Evolutionary conservation across 2,113 vertebrate species (phyloP).

Genomic region (Engraulis encrasicolus): DNA sequence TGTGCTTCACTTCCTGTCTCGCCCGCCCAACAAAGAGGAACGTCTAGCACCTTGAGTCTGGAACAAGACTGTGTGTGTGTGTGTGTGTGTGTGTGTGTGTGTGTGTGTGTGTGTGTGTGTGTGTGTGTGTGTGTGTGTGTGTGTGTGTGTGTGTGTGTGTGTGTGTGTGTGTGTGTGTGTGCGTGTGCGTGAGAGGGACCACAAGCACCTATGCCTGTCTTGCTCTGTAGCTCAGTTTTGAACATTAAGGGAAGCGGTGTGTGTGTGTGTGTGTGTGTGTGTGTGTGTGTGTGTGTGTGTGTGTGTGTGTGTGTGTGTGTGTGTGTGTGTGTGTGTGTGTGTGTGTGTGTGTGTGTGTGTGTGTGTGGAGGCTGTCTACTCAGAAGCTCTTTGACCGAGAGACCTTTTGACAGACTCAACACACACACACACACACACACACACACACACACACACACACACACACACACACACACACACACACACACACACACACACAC

Average conservation of each 20-base stretch:
- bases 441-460: too few species aligned
- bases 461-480: too few species aligned
- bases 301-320: background rate
- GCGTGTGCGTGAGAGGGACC: background rate
- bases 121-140: background rate
- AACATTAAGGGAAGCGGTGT: background rate
- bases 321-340: background rate
- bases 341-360: background rate
- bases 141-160: background rate
- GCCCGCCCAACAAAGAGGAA: too few species aligned
- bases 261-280: background rate
- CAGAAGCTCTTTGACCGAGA: too few species aligned
- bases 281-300: background rate
- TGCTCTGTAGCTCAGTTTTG: too few species aligned
- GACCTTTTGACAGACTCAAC: too few species aligned
- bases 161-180: background rate
- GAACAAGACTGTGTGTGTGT: too few species aligned
- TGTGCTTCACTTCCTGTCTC: too few species aligned
- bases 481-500: too few species aligned
- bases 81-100: background rate
- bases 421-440: background rate
- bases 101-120: background rate
- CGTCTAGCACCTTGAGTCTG: too few species aligned
- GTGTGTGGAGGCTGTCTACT: too few species aligned
- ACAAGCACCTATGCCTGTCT: too few species aligned